Evolutionary conservation across 2,888 invertebrate species (phyloP).

Genomic region (Sesia bembeciformis): DNA sequence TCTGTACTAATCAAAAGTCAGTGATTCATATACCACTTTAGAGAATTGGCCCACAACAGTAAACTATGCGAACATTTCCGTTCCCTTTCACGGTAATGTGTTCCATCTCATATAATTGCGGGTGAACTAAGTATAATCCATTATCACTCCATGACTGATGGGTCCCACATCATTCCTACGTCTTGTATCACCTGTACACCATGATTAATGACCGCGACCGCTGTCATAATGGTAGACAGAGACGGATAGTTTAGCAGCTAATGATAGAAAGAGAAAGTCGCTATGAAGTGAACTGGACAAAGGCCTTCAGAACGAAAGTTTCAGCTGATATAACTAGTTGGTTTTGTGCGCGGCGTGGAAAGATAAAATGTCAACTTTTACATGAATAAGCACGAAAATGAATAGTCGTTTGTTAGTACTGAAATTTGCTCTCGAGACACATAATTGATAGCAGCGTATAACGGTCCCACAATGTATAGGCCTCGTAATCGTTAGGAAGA

Average conservation of each 20-base stretch:
- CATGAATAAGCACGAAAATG: too few species aligned
- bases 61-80: not conserved
- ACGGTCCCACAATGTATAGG: too few species aligned
- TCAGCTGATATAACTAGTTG: not conserved
- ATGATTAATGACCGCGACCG: constrained; percentile 6
- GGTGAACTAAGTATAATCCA: constrained; percentile 19
- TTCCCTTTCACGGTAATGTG: not conserved
- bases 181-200: constrained; percentile 9
- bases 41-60: not conserved
- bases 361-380: not conserved
- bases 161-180: constrained; percentile 24
- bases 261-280: not conserved
- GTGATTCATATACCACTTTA: too few species aligned
- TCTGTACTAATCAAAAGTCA: too few species aligned
- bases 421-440: too few species aligned
- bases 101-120: constrained; percentile 24
- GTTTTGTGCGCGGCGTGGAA: not conserved
- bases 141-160: constrained; percentile 29
- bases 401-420: too few species aligned
- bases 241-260: constrained; percentile 9
- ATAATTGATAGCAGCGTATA: too few species aligned
- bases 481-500: too few species aligned
- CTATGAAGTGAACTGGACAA: not conserved
- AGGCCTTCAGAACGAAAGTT: not conserved
- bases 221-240: constrained; percentile 18